phyloP scores from a whole-genome alignment of 2,797 vertebrate genomes.

The Lepidocolaptes lacrymiger region DNA sequence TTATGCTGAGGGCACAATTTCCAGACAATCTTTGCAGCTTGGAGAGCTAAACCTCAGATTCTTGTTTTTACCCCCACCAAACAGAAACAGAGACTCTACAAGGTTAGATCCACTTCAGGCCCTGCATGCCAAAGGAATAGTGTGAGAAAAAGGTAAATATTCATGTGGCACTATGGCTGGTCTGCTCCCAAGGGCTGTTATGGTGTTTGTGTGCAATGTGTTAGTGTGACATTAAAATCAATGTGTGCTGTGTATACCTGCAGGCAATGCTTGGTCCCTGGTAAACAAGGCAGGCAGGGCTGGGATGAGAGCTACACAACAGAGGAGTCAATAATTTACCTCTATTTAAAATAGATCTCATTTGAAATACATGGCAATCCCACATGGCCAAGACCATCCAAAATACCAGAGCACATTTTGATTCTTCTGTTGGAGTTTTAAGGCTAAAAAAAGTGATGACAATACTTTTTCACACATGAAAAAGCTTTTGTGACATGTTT shows the following conservation, averaged over 20 bases:
- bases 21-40: not conserved
- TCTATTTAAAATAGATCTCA: not conserved
- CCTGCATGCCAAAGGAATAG: not conserved
- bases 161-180: not conserved
- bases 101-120: not conserved
- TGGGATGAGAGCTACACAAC: not conserved
- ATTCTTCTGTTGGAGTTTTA: not conserved
- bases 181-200: not conserved
- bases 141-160: not conserved
- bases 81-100: rapidly evolving
- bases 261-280: not conserved
- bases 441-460: not conserved
- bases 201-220: not conserved
- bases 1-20: not conserved
- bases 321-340: not conserved
- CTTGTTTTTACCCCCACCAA: too few relatives aligned
- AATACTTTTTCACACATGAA: not conserved
- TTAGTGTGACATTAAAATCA: not conserved
- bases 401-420: not conserved
- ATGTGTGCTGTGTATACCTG: not conserved
- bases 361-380: not conserved
- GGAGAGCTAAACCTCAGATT: not conserved
- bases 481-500: not conserved
- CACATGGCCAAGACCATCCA: not conserved
- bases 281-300: not conserved